phyloP scores from a whole-genome alignment of 1,140 invertebrate species.

The Cydia amplana region DNA sequence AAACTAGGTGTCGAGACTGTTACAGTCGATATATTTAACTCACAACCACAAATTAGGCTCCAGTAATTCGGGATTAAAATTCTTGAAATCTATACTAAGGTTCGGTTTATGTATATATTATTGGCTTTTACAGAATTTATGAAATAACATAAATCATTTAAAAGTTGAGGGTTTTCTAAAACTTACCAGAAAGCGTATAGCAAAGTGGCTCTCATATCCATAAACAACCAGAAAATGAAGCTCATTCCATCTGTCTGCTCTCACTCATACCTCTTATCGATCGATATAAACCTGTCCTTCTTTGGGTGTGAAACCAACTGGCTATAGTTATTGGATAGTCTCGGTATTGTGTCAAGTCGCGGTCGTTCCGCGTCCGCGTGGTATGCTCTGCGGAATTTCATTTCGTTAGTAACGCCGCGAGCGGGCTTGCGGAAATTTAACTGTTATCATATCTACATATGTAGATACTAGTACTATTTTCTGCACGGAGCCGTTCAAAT shows the following conservation, averaged over 20 bases:
- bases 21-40: too few species aligned
- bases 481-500: not conserved
- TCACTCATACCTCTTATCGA: not conserved
- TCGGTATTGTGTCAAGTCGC: slow-evolving; percentile 37
- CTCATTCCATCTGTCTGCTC: not conserved
- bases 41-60: too few species aligned
- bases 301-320: slow-evolving; percentile 1
- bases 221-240: not conserved
- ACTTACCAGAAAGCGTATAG: too few species aligned
- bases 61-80: too few species aligned
- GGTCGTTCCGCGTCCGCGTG: slow-evolving; percentile 44
- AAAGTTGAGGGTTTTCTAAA: too few species aligned
- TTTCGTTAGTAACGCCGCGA: slow-evolving; percentile 63
- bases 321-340: slow-evolving; percentile 29
- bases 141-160: too few species aligned
- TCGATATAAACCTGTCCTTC: too few species aligned
- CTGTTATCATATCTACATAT: slow-evolving; percentile 30
- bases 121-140: too few species aligned
- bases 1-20: too few species aligned
- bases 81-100: too few species aligned
- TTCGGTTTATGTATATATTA: too few species aligned
- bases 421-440: slow-evolving; percentile 47
- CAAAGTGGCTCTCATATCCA: not conserved
- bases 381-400: slow-evolving; percentile 69
- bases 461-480: not conserved